Conservation (phyloP, 1,140 invertebrate genomes). For the Drosophila insularis region DNA sequence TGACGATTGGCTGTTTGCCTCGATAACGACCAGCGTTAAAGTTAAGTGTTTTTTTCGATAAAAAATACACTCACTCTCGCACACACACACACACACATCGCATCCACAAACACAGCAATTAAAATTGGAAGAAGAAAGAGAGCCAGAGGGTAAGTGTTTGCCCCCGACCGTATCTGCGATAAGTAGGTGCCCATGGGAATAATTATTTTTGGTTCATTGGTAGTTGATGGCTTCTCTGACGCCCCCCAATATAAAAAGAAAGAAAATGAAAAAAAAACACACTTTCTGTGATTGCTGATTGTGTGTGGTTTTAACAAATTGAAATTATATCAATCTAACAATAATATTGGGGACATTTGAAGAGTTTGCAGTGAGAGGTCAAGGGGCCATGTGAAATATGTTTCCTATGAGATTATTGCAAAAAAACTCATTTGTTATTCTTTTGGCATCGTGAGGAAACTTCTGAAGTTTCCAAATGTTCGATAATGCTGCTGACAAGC, state of each 20-base stretch:
- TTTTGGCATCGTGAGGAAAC: neutral
- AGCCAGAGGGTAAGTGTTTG: constrained; percentile 4
- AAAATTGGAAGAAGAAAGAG: constrained; percentile 20
- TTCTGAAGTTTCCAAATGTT: neutral
- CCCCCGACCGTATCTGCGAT: constrained; percentile 19
- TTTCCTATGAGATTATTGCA: neutral
- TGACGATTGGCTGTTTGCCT: constrained; percentile 51
- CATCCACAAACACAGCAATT: constrained; percentile 18
- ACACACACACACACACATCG: neutral
- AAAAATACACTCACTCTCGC: constrained; percentile 20
- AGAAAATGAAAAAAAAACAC: neutral
- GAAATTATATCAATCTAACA: neutral
- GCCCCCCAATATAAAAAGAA: constrained; percentile 39
- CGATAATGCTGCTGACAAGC: neutral
- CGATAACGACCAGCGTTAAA: constrained; percentile 45
- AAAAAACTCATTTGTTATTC: neutral
- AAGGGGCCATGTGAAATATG: neutral
- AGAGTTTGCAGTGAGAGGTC: neutral
- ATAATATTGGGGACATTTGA: neutral
- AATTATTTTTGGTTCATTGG: constrained; percentile 36
- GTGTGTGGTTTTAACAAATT: constrained; percentile 5
- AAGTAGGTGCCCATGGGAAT: constrained; percentile 57
- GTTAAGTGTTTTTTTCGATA: constrained; percentile 54
- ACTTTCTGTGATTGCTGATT: constrained; percentile 32
- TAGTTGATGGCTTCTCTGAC: constrained; percentile 46